Evolutionary conservation across 2,797 vertebrate species (phyloP), one percentile per base, ranked within the genome.

Genomic region (Benthosema pterotum): DNA sequence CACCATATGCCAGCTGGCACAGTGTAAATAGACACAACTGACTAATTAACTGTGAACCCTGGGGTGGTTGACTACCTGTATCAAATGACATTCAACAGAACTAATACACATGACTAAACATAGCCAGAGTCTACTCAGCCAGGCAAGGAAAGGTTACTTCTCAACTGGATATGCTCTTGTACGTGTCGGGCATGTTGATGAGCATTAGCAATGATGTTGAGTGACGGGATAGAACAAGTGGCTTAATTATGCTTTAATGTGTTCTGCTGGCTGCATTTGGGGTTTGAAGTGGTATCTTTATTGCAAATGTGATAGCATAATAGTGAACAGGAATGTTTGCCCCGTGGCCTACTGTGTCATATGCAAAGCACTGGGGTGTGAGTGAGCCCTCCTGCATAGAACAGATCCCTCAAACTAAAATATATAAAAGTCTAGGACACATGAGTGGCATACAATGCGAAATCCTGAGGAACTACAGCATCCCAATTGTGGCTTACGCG

Each of bases 11-110:
- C 86, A 86, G 84, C 81, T 74, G 72, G 49, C 71, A 56, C 38
- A 48, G 53, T 79, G 85, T 82, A 87, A 90, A 89, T 87, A 88
- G 83, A 82, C 65, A 62, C 72, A 72, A 77, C 63, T 81, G 77
- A 75, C 77, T 89, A 88, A 90, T 89, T 86, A 79, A 73, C 76
- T 62, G 56, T 59, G 73, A 83, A 79, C 69, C 77, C 77, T 61
- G 64, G 67, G 67, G 67, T 80, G 79, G 82, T 72, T 9, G 46
- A 72, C 65, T 70, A 64, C 67, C 70, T 72, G 72, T 86, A 78
- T 90, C 79, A n/a, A 65, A 80, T 87, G 81, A 67, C 76, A 76
- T 77, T 57, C 63, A 73, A 75, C 59, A 62, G 82, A 88, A 73
- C 86, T 77, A 79, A 83, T 3, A 63, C 15, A 13, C 42, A 80